Evolutionary conservation across 2,888 invertebrate species (phyloP).

Genomic region (Stegophylla sp.): DNA sequence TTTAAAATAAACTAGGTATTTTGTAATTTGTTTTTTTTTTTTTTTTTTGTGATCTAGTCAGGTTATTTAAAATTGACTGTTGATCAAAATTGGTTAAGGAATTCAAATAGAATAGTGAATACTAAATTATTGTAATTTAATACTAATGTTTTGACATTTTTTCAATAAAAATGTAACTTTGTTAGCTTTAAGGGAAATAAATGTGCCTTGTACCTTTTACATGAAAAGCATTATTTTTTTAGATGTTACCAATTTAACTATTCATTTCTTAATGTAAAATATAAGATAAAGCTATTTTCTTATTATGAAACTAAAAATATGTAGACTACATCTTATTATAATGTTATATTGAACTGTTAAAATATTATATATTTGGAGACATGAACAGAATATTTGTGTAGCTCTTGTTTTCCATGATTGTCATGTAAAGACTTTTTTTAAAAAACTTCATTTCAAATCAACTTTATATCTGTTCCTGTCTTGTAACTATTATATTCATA

Average conservation of each 20-base stretch:
- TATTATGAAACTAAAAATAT: conserved; percentile 30
- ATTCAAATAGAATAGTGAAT: conserved; percentile 49
- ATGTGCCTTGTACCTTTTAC: conserved; percentile 58
- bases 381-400: conserved; percentile 34
- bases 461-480: conserved; percentile 55
- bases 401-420: conserved; percentile 32
- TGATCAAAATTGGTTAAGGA: conserved; percentile 58
- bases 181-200: conserved; percentile 54
- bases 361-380: conserved; percentile 35
- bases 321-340: conserved; percentile 34
- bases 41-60: conserved; percentile 55
- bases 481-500: conserved; percentile 43
- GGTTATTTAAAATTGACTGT: conserved; percentile 57
- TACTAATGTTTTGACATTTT: conserved; percentile 45
- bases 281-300: conserved; percentile 28
- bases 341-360: conserved; percentile 48
- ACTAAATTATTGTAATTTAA: conserved; percentile 48
- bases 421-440: conserved; percentile 32
- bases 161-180: conserved; percentile 20
- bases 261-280: conserved; percentile 54
- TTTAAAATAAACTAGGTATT: conserved; percentile 50
- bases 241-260: conserved; percentile 56
- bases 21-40: conserved; percentile 48
- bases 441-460: conserved; percentile 30
- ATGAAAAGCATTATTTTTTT: conserved; percentile 59